Base-by-base conservation (phyloP, 2,113 vertebrate species). In the Sylvietta virens region DNA sequence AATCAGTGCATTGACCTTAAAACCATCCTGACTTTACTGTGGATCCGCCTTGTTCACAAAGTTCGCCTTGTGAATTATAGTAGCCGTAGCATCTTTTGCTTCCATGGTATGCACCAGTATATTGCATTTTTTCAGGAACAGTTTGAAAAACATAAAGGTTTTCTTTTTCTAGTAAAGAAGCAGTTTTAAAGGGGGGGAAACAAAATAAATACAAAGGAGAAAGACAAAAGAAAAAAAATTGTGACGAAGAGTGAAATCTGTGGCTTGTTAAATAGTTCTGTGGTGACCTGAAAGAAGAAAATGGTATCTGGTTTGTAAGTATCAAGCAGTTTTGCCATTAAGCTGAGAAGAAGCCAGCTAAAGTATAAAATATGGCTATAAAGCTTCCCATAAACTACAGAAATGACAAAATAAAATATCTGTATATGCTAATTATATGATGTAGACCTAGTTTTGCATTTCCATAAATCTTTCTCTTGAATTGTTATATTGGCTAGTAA, bases 1-100 rank as follows among this genome's bases (percentile, higher is more conserved):
- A 97, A 89, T 58, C 84, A 94, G 70, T 91, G 60, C 61, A 86
- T 26, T 94, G 96, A 97, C 92, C 87, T 94, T 72, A 82, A 87
- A 94, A 47, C 7, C 78, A 88, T 39, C 42, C 57, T 69, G 37
- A 81, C 62, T 94, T 97, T 94, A 92, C 54, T 87, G 90, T 77
- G 90, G 50, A 93, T 92, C 56, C 9, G 4, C 27, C 35, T 87
- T 94, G 48, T 88, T 88, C 66, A 82, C 57, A 66, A 94, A 86
- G 60, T 96, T 96, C 94, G 48, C 42, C 58, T 90, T 93, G 51
- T 94, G 58, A 96, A 76, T 95, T 96, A 86, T 56, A 94, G 79
- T 53, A 74, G 10, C 24, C 2, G 0, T 88, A 81, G 51, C 53
- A 66, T 92, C 21, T 66, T 93, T 73, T 70, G 17, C 14, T 15